phyloP scores from a whole-genome alignment of 2,888 invertebrate species.

The Hypena proboscidalis region DNA sequence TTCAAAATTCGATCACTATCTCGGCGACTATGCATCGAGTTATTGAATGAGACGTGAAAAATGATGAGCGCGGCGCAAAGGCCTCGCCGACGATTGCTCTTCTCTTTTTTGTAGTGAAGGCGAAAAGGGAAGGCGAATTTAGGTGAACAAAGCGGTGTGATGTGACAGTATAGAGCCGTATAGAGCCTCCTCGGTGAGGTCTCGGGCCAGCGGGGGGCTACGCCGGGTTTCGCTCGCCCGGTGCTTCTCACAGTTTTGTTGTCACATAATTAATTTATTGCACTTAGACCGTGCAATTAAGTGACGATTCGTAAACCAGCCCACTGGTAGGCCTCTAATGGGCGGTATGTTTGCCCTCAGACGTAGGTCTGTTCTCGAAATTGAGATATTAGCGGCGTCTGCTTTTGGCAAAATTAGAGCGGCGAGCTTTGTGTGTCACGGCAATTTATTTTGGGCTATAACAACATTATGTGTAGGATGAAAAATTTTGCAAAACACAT shows the following conservation, averaged over 20 bases:
- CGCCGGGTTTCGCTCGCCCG: constrained; percentile 63
- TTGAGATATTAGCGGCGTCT: constrained; percentile 77
- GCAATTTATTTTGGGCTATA: constrained; percentile 51
- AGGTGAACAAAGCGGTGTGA: constrained; percentile 75
- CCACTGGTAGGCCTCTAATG: constrained; percentile 56
- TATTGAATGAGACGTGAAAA: constrained; percentile 86
- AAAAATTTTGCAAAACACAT: constrained; percentile 7
- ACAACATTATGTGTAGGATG: constrained; percentile 16
- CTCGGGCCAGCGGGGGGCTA: constrained; percentile 71
- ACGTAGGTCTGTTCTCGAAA: constrained; percentile 77
- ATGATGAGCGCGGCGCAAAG: constrained; percentile 80
- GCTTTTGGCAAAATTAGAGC: constrained; percentile 59
- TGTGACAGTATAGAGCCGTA: constrained; percentile 61
- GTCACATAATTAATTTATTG: constrained; percentile 84
- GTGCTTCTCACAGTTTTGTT: constrained; percentile 76
- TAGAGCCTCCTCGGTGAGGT: constrained; percentile 67
- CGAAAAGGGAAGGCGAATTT: constrained; percentile 67
- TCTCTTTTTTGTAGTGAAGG: constrained; percentile 57
- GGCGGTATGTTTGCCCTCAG: constrained; percentile 77
- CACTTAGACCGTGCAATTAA: constrained; percentile 54
- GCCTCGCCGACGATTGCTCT: constrained; percentile 68
- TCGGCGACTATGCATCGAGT: constrained; percentile 78
- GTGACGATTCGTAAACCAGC: constrained; percentile 59
- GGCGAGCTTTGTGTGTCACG: constrained; percentile 67
- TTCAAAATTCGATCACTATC: constrained; percentile 84